A percentile compares a stretch with the other conserved stretches of the same genome.
Conservation (phyloP, 2,888 invertebrate genomes). For the Vandiemenella viatica region DNA sequence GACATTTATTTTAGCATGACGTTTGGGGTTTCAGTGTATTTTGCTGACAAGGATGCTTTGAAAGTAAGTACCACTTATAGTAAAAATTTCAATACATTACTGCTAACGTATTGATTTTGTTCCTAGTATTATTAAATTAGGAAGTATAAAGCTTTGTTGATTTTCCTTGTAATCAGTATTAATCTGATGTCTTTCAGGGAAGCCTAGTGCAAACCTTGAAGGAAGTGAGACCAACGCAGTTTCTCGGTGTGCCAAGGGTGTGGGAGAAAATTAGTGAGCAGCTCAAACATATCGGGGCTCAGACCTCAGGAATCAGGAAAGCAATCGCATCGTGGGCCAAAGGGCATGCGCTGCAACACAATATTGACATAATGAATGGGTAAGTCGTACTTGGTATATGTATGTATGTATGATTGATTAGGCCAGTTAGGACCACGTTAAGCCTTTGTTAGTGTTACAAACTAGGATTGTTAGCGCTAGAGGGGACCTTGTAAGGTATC, state of each 20-base stretch:
- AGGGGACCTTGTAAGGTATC: too few species aligned
- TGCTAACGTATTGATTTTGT: too few species aligned
- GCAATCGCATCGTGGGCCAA: constrained; percentile 64
- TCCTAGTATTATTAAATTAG: too few species aligned
- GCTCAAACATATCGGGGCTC: constrained; percentile 56
- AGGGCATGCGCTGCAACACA: constrained; percentile 50
- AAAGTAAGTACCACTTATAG: constrained; percentile 30
- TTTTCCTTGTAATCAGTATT: too few species aligned
- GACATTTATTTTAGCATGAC: constrained; percentile 57
- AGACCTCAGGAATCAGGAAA: constrained; percentile 54
- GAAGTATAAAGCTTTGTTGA: too few species aligned
- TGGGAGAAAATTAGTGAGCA: constrained; percentile 89
- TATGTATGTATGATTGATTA: too few species aligned
- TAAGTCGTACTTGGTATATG: too few species aligned
- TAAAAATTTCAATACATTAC: too few species aligned
- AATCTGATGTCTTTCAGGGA: too few species aligned
- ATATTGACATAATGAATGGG: constrained; percentile 47
- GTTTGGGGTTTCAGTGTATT: constrained; percentile 57
- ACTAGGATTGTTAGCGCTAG: too few species aligned
- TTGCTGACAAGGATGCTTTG: constrained; percentile 81
- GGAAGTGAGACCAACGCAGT: constrained; percentile 66
- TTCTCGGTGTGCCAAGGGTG: constrained; percentile 80
- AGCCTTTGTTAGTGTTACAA: too few species aligned
- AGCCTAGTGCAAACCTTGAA: constrained; percentile 57
- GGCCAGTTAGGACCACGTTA: too few species aligned